Percentiles rank a stretch among this genome's conserved stretches.
These are phyloP conservation scores for Petrosia ficiformis DNA, from an alignment of 37 sponge, comb jelly and placozoan species.

Conservation along the genomic window DNA sequence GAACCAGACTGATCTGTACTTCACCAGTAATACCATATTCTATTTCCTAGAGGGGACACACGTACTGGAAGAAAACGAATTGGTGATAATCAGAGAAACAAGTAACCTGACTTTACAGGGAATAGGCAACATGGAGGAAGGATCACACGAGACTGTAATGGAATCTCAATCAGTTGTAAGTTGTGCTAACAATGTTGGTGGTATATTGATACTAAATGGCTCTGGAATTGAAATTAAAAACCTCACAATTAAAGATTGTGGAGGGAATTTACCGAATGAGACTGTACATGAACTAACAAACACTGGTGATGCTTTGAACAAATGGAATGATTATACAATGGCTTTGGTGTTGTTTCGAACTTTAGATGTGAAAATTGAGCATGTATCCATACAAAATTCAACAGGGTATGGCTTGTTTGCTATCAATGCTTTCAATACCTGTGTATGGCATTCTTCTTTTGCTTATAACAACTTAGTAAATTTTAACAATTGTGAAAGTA, in stretches of 20 bases:
- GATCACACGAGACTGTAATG: not conserved
- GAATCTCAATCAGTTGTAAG: not conserved
- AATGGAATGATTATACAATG: not conserved
- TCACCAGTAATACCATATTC: not conserved
- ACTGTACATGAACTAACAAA: not conserved
- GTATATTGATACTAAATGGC: not conserved
- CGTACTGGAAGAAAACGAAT: not conserved
- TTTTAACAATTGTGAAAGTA: not conserved
- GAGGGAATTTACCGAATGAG: not conserved
- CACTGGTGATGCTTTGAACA: not conserved
- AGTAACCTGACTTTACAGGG: not conserved
- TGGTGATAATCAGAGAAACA: not conserved
- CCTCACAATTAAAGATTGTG: not conserved
- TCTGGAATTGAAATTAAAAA: not conserved
- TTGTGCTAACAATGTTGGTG: not conserved
- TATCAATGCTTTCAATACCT: not conserved
- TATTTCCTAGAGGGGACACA: slow-evolving; percentile 7
- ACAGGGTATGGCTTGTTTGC: slow-evolving; percentile 11
- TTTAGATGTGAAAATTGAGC: not conserved
- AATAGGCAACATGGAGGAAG: not conserved
- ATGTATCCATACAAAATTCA: slow-evolving; percentile 14
- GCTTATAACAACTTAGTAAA: not conserved
- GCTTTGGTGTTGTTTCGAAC: not conserved
- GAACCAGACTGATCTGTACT: not conserved
- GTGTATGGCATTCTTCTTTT: not conserved